phyloP scores from a whole-genome alignment of 2,888 invertebrate genomes.

The Dryococelus australis region DNA sequence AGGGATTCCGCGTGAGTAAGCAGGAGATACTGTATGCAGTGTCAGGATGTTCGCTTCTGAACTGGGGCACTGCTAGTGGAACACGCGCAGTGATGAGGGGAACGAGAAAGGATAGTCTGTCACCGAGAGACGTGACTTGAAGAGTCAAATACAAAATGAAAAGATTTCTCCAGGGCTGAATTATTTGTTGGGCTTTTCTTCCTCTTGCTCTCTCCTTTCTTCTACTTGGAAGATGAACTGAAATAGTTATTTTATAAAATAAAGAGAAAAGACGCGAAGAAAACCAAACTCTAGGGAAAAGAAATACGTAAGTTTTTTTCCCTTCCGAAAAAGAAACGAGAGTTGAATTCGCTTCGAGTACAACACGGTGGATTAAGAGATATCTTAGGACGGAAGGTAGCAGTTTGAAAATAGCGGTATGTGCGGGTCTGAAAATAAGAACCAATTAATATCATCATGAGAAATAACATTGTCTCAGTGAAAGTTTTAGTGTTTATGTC shows the following conservation, averaged over 20 bases:
- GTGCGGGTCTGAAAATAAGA: no score
- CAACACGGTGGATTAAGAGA: not conserved
- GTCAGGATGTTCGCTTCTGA: not conserved
- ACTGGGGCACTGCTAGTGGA: not conserved
- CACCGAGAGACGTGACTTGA: not conserved
- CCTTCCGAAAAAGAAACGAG: not conserved
- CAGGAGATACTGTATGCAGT: no score
- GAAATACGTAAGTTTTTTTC: no score
- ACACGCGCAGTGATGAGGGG: not conserved
- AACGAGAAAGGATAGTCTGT: not conserved
- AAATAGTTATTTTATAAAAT: constrained; percentile 9
- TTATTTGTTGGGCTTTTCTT: constrained; percentile 2
- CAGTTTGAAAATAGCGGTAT: not conserved
- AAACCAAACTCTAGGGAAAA: not conserved
- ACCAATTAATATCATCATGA: no score
- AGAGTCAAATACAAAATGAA: not conserved
- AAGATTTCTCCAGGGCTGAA: constrained; percentile 5
- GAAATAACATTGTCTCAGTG: no score
- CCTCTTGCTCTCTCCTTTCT: not conserved
- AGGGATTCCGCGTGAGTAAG: no score
- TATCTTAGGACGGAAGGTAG: not conserved
- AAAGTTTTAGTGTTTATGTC: no score
- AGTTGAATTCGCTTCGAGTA: not conserved
- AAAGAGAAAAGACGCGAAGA: not conserved
- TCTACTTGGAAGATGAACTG: not conserved